Percentiles rank a stretch among this genome's conserved stretches.
These are phyloP conservation scores for Apamea sordens DNA, from an alignment of 2,888 invertebrate genomes.

Conservation along the genomic window DNA sequence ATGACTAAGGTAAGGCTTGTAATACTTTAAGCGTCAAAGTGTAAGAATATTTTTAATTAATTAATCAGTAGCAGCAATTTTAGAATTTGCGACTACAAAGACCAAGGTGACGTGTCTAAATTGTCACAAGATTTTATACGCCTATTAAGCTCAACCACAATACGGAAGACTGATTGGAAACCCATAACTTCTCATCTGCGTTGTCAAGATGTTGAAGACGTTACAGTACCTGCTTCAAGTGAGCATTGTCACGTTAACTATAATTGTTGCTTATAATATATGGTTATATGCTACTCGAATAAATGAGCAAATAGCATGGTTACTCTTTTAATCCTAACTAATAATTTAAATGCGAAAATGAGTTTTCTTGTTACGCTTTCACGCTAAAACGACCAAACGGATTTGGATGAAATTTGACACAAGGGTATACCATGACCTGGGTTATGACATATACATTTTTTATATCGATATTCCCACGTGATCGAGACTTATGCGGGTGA, in stretches of 20 bases:
- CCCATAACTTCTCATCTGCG: not conserved
- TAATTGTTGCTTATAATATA: not conserved
- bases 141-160: not conserved
- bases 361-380: too few relatives aligned
- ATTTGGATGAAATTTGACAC: too few relatives aligned
- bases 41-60: too few relatives aligned
- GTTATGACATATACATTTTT: too few relatives aligned
- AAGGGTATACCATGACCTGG: too few relatives aligned
- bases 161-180: not conserved
- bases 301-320: not conserved
- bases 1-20: not conserved
- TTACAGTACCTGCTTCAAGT: not conserved
- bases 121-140: not conserved
- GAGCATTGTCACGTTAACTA: not conserved
- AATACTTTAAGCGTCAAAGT: too few relatives aligned
- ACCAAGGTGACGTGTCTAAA: not conserved
- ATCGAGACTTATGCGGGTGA: too few relatives aligned
- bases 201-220: not conserved
- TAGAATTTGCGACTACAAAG: not conserved
- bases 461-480: too few relatives aligned
- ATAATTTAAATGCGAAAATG: too few relatives aligned
- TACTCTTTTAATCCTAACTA: not conserved
- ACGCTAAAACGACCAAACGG: too few relatives aligned
- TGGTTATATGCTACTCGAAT: not conserved
- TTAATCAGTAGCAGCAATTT: not conserved